phyloP scores from a whole-genome alignment of 2,888 invertebrate species.

The Glyphotaelius pellucidus region DNA sequence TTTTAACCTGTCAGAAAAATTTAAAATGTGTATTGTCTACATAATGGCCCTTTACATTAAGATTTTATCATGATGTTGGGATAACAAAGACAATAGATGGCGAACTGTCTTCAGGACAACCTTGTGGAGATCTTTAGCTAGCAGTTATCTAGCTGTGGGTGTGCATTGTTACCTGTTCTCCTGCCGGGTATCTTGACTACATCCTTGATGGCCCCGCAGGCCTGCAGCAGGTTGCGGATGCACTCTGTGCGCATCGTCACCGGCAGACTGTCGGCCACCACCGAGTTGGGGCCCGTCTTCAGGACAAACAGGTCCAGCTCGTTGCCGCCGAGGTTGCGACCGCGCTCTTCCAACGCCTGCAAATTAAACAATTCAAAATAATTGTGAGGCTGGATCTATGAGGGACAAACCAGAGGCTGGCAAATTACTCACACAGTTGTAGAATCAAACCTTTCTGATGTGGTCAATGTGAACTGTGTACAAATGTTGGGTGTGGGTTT shows the following conservation, averaged over 20 bases:
- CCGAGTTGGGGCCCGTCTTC: conserved; percentile 46
- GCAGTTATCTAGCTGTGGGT: not conserved
- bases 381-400: too few species aligned
- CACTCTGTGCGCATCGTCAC: conserved; percentile 55
- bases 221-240: conserved; percentile 52
- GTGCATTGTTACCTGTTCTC: conserved; percentile 48
- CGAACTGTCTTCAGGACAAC: not conserved
- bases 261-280: conserved; percentile 54
- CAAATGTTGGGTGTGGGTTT: too few species aligned
- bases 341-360: conserved; percentile 53
- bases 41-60: too few species aligned
- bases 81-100: too few species aligned
- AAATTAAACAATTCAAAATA: not conserved
- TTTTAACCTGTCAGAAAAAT: too few species aligned
- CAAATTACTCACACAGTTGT: too few species aligned
- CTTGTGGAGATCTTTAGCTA: not conserved
- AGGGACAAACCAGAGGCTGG: too few species aligned
- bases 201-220: conserved; percentile 56
- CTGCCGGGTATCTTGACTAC: conserved; percentile 55
- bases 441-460: too few species aligned
- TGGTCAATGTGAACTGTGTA: too few species aligned
- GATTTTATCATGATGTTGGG: too few species aligned
- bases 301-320: conserved; percentile 47
- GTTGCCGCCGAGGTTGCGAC: conserved; percentile 47
- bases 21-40: too few species aligned